Evolutionary conservation across 2,888 invertebrate genomes (phyloP).

Genomic region (Oithona nana): DNA sequence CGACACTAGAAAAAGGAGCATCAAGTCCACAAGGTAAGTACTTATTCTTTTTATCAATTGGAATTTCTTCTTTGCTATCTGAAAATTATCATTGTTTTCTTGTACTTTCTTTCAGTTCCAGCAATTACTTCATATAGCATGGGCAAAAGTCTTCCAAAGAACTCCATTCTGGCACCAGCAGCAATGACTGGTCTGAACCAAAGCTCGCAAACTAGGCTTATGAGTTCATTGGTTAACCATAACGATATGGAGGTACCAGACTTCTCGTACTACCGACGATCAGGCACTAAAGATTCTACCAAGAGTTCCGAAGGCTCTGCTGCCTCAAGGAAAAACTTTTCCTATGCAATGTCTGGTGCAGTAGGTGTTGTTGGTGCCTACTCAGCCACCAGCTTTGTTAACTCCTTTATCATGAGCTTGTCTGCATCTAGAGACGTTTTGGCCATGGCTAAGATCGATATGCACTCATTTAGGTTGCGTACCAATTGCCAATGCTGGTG

Average conservation of each 20-base stretch:
- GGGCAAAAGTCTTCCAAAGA: neutral
- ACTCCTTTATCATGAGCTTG: constrained; percentile 59
- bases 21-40: too few relatives aligned
- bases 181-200: neutral
- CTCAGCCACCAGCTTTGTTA: constrained; percentile 64
- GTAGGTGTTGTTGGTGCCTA: constrained; percentile 55
- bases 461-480: constrained; percentile 96
- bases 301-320: constrained; percentile 34
- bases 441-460: constrained; percentile 86
- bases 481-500: constrained; percentile 80
- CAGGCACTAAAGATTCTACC: constrained; percentile 42
- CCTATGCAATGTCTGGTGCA: constrained; percentile 68
- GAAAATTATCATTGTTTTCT: neutral
- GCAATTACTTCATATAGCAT: neutral
- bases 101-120: neutral
- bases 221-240: constrained; percentile 39
- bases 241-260: constrained; percentile 76
- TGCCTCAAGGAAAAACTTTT: constrained; percentile 52
- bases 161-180: neutral
- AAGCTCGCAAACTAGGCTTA: neutral
- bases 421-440: constrained; percentile 78
- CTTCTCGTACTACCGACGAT: constrained; percentile 60
- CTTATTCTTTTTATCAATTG: too few relatives aligned
- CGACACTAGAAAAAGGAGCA: too few relatives aligned
- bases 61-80: too few relatives aligned